phyloP scores from a whole-genome alignment of 53 echinoderm and acorn worm genomes.

The Arbacia lixula region DNA sequence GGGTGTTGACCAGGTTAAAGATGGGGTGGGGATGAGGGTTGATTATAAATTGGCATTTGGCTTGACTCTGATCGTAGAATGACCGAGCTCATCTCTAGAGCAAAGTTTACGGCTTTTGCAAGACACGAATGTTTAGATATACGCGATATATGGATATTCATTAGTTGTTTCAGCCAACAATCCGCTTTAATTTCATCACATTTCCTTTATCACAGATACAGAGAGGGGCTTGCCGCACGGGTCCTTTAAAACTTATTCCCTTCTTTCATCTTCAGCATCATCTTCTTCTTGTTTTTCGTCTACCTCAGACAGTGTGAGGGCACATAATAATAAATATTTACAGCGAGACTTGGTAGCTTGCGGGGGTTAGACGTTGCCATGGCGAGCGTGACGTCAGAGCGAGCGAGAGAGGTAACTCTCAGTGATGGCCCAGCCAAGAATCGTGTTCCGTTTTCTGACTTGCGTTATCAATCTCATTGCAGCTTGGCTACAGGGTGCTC shows the following conservation, averaged over 20 bases:
- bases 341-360: conserved; percentile 29
- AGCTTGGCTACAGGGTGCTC: conserved; percentile 5
- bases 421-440: conserved; percentile 26
- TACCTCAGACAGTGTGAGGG: not conserved
- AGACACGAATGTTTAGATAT: too few species aligned
- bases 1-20: not conserved
- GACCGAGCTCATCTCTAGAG: too few species aligned
- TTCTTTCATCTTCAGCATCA: not conserved
- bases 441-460: conserved; percentile 44
- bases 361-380: conserved; percentile 25
- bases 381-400: conserved; percentile 22
- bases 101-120: too few species aligned
- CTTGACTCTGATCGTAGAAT: too few species aligned
- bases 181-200: too few species aligned
- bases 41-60: too few species aligned
- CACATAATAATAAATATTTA: conserved; percentile 40
- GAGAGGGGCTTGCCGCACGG: too few species aligned
- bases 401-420: conserved; percentile 29
- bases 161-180: too few species aligned
- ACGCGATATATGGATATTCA: too few species aligned
- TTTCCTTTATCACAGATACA: too few species aligned
- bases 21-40: not conserved
- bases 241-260: too few species aligned
- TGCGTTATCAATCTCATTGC: conserved; percentile 27
- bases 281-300: not conserved